Conservation (phyloP, 92 coral and sea anemone genomes). For the Meandrina meandrites region DNA sequence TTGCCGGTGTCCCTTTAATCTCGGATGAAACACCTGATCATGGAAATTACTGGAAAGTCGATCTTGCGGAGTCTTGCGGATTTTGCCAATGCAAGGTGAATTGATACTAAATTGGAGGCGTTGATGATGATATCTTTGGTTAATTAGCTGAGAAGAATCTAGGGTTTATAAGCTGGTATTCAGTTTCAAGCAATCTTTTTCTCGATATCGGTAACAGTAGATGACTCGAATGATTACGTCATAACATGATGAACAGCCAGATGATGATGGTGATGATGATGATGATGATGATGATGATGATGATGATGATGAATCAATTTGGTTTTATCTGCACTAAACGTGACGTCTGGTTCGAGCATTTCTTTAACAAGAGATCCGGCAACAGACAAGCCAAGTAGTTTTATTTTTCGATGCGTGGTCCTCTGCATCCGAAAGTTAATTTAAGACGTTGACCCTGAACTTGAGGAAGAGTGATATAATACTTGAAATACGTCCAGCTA, state of each 20-base stretch:
- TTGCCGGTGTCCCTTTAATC: too few species aligned
- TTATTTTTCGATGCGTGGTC: too few species aligned
- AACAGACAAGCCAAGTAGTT: too few species aligned
- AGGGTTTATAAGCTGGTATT: too few species aligned
- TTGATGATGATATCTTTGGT: not conserved
- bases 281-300: not conserved
- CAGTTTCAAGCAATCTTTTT: not conserved
- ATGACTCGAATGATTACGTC: not conserved
- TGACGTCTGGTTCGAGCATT: too few species aligned
- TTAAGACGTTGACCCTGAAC: not conserved
- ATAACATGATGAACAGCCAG: not conserved
- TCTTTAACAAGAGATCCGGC: too few species aligned
- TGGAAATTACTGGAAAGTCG: not conserved
- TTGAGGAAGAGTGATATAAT: not conserved
- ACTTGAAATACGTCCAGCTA: not conserved
- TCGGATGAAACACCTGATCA: too few species aligned
- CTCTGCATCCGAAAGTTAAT: too few species aligned
- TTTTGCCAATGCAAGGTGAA: not conserved
- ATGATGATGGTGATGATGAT: not conserved
- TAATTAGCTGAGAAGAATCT: not conserved
- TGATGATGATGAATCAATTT: not conserved
- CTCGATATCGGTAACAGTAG: not conserved
- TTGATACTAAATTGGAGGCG: not conserved
- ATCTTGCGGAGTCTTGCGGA: too few species aligned
- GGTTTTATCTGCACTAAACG: too few species aligned